phyloP scores from a whole-genome alignment of 1,140 invertebrate species.

The Drosophila aff. region DNA sequence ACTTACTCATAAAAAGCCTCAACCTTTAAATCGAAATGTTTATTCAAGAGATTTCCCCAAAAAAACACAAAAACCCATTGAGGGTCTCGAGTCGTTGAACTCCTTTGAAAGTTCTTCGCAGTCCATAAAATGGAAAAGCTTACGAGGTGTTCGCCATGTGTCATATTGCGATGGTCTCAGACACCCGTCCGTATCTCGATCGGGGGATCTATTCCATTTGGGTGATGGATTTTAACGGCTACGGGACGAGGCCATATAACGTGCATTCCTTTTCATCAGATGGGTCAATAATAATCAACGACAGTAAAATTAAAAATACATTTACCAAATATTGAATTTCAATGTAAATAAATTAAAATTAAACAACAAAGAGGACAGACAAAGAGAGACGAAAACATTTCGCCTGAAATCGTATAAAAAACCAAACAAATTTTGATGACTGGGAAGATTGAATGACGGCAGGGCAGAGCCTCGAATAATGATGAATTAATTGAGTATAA shows the following conservation, averaged over 20 bases:
- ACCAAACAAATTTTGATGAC: constrained; percentile 65
- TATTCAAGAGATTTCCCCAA: constrained; percentile 29
- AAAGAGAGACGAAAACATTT: constrained; percentile 57
- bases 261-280: constrained; percentile 65
- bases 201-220: constrained; percentile 38
- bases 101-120: constrained; percentile 46
- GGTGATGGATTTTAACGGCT: constrained; percentile 46
- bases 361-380: constrained; percentile 38
- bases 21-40: constrained; percentile 21
- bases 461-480: constrained; percentile 69
- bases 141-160: constrained; percentile 58
- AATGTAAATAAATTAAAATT: constrained; percentile 83
- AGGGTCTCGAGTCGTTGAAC: constrained; percentile 31
- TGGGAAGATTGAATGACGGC: constrained; percentile 38
- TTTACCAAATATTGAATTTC: constrained; percentile 84
- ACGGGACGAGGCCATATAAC: constrained; percentile 31
- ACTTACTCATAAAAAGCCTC: constrained; percentile 17
- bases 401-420: constrained; percentile 82
- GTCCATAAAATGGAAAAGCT: constrained; percentile 53
- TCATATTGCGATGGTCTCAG: constrained; percentile 43
- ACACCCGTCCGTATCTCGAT: constrained; percentile 25
- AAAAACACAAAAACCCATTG: constrained; percentile 4
- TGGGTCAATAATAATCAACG: constrained; percentile 62
- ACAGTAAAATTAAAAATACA: constrained; percentile 79
- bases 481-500: constrained; percentile 82